phyloP scores from a whole-genome alignment of 1,140 invertebrate species.

The Hetaerina americana region DNA sequence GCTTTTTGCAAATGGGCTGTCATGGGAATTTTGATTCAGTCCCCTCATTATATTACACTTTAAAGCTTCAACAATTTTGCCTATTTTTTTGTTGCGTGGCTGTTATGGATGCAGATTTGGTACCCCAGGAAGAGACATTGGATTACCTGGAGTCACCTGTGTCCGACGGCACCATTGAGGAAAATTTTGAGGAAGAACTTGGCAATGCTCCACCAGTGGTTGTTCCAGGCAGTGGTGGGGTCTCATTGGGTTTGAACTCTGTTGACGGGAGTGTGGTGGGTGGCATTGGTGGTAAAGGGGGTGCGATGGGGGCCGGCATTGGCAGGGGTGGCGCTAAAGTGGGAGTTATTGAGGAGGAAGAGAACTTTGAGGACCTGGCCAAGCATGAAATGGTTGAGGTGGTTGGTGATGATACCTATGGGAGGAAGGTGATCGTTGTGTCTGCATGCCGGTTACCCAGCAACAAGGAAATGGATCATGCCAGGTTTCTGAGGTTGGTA shows the following conservation, averaged over 20 bases:
- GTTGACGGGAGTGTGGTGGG: neutral
- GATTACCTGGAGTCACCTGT: conserved; percentile 62
- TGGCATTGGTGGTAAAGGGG: conserved; percentile 23
- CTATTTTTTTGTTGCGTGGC: too few species aligned
- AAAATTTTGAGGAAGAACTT: conserved; percentile 87
- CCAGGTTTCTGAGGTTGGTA: conserved; percentile 61
- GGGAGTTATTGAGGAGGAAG: conserved; percentile 38
- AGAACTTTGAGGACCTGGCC: conserved; percentile 61
- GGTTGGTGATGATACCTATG: conserved; percentile 78
- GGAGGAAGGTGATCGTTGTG: conserved; percentile 88
- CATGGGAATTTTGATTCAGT: too few species aligned
- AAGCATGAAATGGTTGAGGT: conserved; percentile 78
- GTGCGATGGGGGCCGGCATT: conserved; percentile 27
- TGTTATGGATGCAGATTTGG: conserved; percentile 27
- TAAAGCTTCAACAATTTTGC: too few species aligned
- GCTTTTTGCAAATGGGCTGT: too few species aligned
- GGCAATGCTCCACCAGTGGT: conserved; percentile 40
- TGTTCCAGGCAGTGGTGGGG: conserved; percentile 18
- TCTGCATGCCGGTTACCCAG: conserved; percentile 88
- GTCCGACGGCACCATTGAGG: conserved; percentile 77
- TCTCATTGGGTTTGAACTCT: conserved; percentile 15
- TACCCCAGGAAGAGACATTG: conserved; percentile 36
- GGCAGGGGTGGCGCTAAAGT: conserved; percentile 30
- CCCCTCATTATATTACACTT: too few species aligned
- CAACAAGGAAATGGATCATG: conserved; percentile 70